Percentiles rank a stretch among this genome's conserved stretches.
Evolutionary conservation across 2,797 vertebrate species (phyloP).

Genomic region (Avahi laniger): DNA sequence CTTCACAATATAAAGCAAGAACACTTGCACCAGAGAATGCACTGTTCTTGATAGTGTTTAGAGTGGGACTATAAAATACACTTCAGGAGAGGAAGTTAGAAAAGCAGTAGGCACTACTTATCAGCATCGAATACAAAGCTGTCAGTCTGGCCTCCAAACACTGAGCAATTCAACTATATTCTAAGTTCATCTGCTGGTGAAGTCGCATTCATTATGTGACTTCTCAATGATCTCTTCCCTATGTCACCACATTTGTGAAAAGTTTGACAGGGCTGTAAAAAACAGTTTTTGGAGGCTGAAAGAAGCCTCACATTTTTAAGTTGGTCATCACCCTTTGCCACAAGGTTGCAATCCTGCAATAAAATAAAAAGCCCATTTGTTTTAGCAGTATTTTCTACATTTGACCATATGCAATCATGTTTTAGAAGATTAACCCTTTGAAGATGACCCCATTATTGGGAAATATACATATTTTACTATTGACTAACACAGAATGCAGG

Average conservation of each 20-base stretch:
- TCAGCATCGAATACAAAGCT: constrained; percentile 40
- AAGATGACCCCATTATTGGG: constrained; percentile 51
- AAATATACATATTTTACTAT: constrained; percentile 61
- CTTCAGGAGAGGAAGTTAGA: background rate
- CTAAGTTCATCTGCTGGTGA: constrained; percentile 10
- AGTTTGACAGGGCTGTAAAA: constrained; percentile 35
- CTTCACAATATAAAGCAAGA: constrained; percentile 51
- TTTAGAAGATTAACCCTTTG: constrained; percentile 63
- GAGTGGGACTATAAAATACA: constrained; percentile 38
- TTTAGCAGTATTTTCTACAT: constrained; percentile 19
- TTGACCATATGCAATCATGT: background rate
- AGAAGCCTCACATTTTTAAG: constrained; percentile 41
- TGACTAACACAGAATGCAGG: constrained; percentile 32
- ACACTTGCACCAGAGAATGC: constrained; percentile 15
- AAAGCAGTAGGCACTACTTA: background rate
- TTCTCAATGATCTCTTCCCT: background rate
- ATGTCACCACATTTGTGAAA: background rate
- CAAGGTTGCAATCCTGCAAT: background rate
- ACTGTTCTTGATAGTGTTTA: background rate
- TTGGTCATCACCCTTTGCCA: constrained; percentile 41
- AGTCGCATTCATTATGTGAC: constrained; percentile 5
- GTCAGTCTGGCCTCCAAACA: constrained; percentile 40
- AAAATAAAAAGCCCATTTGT: constrained; percentile 1
- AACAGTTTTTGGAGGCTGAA: constrained; percentile 29
- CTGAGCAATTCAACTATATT: constrained; percentile 18